Evolutionary conservation across 2,113 vertebrate species (phyloP).

Genomic region (Ophiodon elongatus): DNA sequence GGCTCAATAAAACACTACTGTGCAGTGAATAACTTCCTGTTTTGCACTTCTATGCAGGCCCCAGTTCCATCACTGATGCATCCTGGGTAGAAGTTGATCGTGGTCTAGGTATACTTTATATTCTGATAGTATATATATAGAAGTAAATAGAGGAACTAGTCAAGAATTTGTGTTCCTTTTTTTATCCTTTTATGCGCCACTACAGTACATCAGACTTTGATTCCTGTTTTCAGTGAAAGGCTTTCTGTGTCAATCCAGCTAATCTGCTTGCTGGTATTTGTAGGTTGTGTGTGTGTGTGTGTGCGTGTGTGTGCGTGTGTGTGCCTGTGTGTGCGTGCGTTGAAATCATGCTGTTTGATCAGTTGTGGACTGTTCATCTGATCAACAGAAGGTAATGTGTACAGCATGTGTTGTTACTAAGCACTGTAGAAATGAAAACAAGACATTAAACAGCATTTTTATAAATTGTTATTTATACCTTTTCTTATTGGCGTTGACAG

Average conservation of each 20-base stretch:
- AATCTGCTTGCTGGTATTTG: background rate
- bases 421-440: background rate
- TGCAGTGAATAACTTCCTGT: slow-evolving; percentile 11
- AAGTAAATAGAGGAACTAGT: slow-evolving; percentile 17
- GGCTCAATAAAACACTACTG: background rate
- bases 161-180: slow-evolving; percentile 15
- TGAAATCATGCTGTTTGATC: background rate
- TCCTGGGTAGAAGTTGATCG: slow-evolving; percentile 72
- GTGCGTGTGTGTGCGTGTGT: background rate
- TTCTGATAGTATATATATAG: background rate
- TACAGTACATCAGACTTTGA: background rate
- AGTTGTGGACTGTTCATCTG: background rate
- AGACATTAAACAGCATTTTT: background rate
- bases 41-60: slow-evolving; percentile 71
- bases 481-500: slow-evolving; percentile 19
- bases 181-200: background rate
- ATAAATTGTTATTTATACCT: background rate
- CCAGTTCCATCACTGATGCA: slow-evolving; percentile 73
- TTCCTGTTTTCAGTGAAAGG: slow-evolving; percentile 29
- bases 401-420: background rate
- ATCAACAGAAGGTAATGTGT: background rate
- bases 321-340: background rate
- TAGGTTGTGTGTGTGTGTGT: background rate
- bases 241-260: background rate
- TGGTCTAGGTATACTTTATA: slow-evolving; percentile 55